Evolutionary conservation across 1,140 invertebrate genomes (phyloP).

Genomic region (Bathynomus jamesi): DNA sequence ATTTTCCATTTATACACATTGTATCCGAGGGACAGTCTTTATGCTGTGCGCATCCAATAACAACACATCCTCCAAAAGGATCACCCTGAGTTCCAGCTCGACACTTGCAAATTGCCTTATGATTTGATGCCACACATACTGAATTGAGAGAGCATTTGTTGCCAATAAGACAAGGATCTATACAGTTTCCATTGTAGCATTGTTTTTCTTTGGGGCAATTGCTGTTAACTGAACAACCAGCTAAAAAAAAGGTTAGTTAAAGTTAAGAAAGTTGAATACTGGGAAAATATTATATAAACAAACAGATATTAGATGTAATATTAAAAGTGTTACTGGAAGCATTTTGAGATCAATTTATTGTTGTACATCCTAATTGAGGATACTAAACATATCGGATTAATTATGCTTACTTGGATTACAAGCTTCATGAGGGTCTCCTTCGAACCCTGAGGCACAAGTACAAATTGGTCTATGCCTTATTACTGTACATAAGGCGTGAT

Average conservation of each 20-base stretch:
- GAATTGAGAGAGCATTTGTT: slow-evolving; percentile 72
- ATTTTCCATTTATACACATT: slow-evolving; percentile 41
- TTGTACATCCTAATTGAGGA: no score
- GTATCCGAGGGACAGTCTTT: slow-evolving; percentile 39
- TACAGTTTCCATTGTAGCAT: slow-evolving; percentile 70
- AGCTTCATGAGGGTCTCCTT: slow-evolving; percentile 41
- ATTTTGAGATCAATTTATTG: no score
- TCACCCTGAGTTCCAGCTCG: slow-evolving; percentile 39
- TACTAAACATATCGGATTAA: no score
- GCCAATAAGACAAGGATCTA: slow-evolving; percentile 68
- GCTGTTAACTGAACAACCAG: slow-evolving; percentile 66
- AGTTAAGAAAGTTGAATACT: not conserved
- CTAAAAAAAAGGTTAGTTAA: slow-evolving; percentile 43
- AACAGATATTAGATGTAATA: no score
- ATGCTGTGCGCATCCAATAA: slow-evolving; percentile 39
- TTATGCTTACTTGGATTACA: slow-evolving; percentile 38
- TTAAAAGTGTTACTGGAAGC: no score
- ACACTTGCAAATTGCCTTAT: slow-evolving; percentile 40
- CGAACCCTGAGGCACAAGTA: slow-evolving; percentile 40
- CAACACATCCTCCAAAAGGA: slow-evolving; percentile 36
- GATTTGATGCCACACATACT: slow-evolving; percentile 57
- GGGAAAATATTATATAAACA: no score
- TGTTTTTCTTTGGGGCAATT: slow-evolving; percentile 65
- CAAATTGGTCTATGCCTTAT: slow-evolving; percentile 39
- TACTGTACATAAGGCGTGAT: slow-evolving; percentile 60